These are phyloP conservation scores for Burhinus bistriatus DNA, from an alignment of 2,113 vertebrate species.

Conservation along the genomic window DNA sequence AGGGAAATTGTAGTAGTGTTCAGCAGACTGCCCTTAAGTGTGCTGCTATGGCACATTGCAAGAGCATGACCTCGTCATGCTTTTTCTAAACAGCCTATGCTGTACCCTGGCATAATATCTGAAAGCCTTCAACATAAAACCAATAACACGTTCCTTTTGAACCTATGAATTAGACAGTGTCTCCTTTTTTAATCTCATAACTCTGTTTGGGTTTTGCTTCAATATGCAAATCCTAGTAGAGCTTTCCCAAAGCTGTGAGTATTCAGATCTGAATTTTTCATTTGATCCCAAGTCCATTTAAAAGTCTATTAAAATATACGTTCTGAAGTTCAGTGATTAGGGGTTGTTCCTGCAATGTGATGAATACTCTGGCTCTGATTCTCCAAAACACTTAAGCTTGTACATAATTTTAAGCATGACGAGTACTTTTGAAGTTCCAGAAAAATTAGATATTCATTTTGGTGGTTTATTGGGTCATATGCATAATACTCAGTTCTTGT, in stretches of 20 bases:
- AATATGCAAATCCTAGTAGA: background rate
- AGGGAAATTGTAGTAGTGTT: background rate
- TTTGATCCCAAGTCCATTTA: background rate
- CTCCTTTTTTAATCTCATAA: background rate
- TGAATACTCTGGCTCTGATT: background rate
- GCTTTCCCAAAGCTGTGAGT: background rate
- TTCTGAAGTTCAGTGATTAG: background rate
- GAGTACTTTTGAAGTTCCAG: background rate
- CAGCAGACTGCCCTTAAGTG: background rate
- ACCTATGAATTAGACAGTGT: background rate
- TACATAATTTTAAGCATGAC: background rate
- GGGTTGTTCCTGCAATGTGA: background rate
- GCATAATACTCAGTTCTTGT: background rate
- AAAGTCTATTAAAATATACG: background rate
- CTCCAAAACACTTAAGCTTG: background rate
- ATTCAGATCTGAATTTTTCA: background rate
- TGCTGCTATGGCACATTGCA: rapidly evolving
- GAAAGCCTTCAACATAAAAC: background rate
- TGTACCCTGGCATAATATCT: background rate
- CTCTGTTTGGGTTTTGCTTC: background rate
- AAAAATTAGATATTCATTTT: background rate
- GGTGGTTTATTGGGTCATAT: background rate
- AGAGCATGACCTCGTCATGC: background rate
- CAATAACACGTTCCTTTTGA: background rate
- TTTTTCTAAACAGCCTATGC: background rate